Conservation (phyloP, 2,888 invertebrate species). For the Yponomeuta cagnagella region DNA sequence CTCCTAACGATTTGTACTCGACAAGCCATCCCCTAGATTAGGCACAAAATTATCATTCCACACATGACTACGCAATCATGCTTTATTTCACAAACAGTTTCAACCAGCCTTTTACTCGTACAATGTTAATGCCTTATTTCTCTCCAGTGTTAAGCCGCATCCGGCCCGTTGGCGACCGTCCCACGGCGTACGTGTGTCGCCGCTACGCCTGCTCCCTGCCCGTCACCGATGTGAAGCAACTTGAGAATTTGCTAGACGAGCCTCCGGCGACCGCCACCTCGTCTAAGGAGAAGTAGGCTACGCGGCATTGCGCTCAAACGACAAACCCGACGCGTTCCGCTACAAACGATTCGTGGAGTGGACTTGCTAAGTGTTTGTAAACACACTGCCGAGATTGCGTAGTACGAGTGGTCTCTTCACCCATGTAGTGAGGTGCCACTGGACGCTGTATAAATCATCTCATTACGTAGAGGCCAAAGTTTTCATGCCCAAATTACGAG, state of each 20-base stretch:
- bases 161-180: constrained; percentile 74
- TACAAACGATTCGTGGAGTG: no score
- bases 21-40: not conserved
- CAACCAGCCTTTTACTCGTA: not conserved
- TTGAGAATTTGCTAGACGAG: constrained; percentile 76
- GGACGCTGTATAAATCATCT: no score
- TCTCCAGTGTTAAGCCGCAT: constrained; percentile 65
- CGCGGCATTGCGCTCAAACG: no score
- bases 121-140: not conserved
- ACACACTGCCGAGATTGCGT: no score
- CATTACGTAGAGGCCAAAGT: no score
- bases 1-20: not conserved
- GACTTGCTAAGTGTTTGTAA: no score
- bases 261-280: constrained; percentile 20
- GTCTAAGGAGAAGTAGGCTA: not conserved
- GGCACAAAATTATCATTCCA: not conserved
- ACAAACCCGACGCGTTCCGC: no score
- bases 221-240: constrained; percentile 79
- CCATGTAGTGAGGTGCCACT: no score
- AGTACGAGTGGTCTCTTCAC: no score
- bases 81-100: not conserved
- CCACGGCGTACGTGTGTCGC: constrained; percentile 87
- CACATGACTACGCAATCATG: not conserved
- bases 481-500: no score
- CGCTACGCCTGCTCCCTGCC: constrained; percentile 85